These are phyloP conservation scores for Rhopalosiphum padi DNA, from an alignment of 1,140 invertebrate species.

Conservation along the genomic window DNA sequence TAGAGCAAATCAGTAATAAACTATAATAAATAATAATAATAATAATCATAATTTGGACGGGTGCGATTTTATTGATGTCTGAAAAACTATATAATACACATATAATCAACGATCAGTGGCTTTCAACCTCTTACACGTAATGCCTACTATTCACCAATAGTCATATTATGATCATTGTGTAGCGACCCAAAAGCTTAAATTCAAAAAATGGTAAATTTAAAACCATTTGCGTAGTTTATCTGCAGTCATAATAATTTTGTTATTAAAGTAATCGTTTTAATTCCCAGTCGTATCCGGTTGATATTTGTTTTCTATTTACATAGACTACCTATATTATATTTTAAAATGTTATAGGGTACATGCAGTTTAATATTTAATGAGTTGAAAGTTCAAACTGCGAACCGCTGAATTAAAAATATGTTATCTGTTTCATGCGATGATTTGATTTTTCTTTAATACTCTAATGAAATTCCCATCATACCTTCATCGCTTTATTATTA, in stretches of 20 bases:
- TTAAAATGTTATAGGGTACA: neutral
- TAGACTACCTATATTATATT: neutral
- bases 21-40: neutral
- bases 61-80: neutral
- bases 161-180: too few relatives aligned
- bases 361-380: neutral
- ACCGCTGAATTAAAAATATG: neutral
- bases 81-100: neutral
- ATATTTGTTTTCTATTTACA: neutral
- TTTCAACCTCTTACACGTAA: neutral
- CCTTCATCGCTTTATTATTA: too few relatives aligned
- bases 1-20: neutral
- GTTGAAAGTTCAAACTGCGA: neutral
- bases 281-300: neutral
- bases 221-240: neutral
- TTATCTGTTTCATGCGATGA: neutral
- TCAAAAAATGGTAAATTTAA: neutral
- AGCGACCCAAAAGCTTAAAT: neutral
- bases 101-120: too few relatives aligned
- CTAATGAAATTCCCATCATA: too few relatives aligned
- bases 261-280: neutral
- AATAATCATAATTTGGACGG: neutral
- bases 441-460: too few relatives aligned
- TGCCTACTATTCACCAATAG: neutral
- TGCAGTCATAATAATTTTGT: neutral